Evolutionary conservation across 2,888 invertebrate species (phyloP), one percentile per base, ranked within the genome.

Genomic region (Sceliomorpha sp.): DNA sequence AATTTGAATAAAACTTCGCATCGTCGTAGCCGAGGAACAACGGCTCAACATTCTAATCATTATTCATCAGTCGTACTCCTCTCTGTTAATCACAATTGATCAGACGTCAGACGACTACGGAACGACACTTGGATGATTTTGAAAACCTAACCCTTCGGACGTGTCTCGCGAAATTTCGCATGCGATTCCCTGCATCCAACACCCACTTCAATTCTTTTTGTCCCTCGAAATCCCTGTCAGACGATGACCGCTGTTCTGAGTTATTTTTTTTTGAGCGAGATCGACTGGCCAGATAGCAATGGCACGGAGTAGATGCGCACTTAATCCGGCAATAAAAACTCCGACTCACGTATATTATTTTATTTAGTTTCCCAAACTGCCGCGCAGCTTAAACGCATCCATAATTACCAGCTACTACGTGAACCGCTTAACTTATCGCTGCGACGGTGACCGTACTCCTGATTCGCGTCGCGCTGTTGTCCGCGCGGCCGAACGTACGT

Each of bases 381-480:
- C 79, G 82, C 81, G n/a, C n/a, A 79, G 80, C 85, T 86, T 86
- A 86, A 86, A 86, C 85, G 86, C 86, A 86, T 86, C 84, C 86
- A 86, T 86, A 86, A 86, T 86, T 86, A 86, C 84, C 83, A 74
- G 74, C 72, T 72, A 73, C 77, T 86, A 86, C 86, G 86, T 86
- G 86, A 83, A 86, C 74, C 75, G 86, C 77, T 85, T 86, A 85
- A 84, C 80, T 84, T 83, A 86, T 85, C 71, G 55, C 47, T 53
- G 45, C 67, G 72, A 58, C 62, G 58, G 51, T 51, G 59, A 31
- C 29, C 29, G 37, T 27, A 29, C 27, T 60, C 55, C 50, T 56
- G 29, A 42, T 53, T 67, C 58, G 53, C 55, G 51, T 68, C 70
- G 42, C 64, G 51, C 51, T 56, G 42, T n/a, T 60, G 50, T 47